Base-by-base conservation (phyloP, 2,888 invertebrate genomes). In the Peribatodes rhomboidaria region DNA sequence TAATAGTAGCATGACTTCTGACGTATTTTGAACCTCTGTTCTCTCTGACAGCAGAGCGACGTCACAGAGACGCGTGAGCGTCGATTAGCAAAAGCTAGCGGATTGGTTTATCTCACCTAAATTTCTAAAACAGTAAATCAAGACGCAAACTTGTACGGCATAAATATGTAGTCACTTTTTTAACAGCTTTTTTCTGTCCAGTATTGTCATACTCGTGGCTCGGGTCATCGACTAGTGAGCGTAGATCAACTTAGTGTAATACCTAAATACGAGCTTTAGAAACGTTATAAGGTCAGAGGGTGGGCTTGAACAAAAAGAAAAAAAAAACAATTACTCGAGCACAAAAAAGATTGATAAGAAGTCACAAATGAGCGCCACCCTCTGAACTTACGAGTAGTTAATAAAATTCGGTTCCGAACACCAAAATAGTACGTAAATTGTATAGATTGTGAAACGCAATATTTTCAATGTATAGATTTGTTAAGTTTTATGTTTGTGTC, bases 401-500 rank as follows among this genome's bases (percentile, higher is more conserved):
- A 80, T 78, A 77, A 82, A 82, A 86, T 84, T 88, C 85, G 89
- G 82, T 85, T 85, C 78, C 81, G 77, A 90, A 92, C 91, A 92
- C 92, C 90, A 92, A 88, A 84, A 80, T 92, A 91, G 91, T 82
- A 81, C 78, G 85, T 90, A 90, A 88, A 85, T 85, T 89, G 86
- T 89, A 87, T 85, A 88, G 81, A 85, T 81, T 81, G 81, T 84
- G 83, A 82, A 86, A 85, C 84, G 87, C 87, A 87, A 89, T 90
- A 89, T 83, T 84, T 85, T 87, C 84, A 79, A 74, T 77, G 80
- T 65, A 72, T 72, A 65, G 59, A 67, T 54, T 70, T 72, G 69
- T 73, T 69, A 75, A 68, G 72, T 69, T 67, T 71, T 69, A 68
- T 72, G 68, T 70, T 75, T 81, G 76, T 67, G 68, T 67, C 50